Evolutionary conservation across 2,888 invertebrate genomes (phyloP).

Genomic region (Mythimna lalbum): DNA sequence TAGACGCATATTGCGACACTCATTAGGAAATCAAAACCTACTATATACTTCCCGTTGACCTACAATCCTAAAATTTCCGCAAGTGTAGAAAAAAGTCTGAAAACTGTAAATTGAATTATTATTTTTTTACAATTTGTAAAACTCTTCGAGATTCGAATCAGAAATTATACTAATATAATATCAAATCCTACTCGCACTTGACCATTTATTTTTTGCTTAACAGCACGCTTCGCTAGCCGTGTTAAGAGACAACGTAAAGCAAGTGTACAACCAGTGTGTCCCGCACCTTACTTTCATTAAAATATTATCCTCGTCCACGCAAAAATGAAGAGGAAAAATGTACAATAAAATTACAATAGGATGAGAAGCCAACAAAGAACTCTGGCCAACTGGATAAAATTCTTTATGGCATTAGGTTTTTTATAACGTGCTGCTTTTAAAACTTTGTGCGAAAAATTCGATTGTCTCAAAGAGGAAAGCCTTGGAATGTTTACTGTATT

Average conservation of each 20-base stretch:
- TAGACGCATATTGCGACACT: too few relatives aligned
- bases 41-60: too few relatives aligned
- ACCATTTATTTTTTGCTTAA: background rate
- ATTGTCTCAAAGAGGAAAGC: background rate
- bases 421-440: background rate
- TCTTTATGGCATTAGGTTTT: slow-evolving; percentile 5
- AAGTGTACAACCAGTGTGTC: background rate
- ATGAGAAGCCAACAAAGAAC: slow-evolving; percentile 6
- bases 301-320: background rate
- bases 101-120: too few relatives aligned
- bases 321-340: slow-evolving; percentile 22
- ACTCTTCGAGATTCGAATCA: too few relatives aligned
- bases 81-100: too few relatives aligned
- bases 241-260: background rate
- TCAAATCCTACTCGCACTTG: too few relatives aligned
- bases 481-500: too few relatives aligned
- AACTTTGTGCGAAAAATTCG: background rate
- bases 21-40: too few relatives aligned
- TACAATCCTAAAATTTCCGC: too few relatives aligned
- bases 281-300: slow-evolving; percentile 5
- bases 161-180: too few relatives aligned
- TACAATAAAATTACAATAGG: slow-evolving; percentile 7
- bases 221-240: background rate
- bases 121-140: too few relatives aligned
- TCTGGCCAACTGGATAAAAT: background rate